A percentile compares a stretch with the other conserved stretches of the same genome.
These are phyloP conservation scores for Clarias gariepinus DNA, from an alignment of 2,113 vertebrate genomes.

Conservation along the genomic window DNA sequence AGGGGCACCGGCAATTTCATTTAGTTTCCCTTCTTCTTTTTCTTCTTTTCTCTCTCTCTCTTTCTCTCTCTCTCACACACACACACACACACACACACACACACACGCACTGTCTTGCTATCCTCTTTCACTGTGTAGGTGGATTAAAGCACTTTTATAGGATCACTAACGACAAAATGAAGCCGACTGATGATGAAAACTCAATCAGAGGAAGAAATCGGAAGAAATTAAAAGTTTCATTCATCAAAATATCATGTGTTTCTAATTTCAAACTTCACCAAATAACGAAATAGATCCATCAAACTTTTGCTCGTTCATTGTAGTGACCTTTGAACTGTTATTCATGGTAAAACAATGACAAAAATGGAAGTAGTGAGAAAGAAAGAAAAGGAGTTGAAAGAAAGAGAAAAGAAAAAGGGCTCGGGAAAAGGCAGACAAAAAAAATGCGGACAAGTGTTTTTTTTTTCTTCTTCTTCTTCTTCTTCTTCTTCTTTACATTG, in stretches of 20 bases:
- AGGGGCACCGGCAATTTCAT: slow-evolving; percentile 70
- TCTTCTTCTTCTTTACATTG: slow-evolving; percentile 10
- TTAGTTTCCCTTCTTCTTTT: slow-evolving; percentile 64
- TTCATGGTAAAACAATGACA: neutral
- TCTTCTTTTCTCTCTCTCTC: slow-evolving; percentile 12
- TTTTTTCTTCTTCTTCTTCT: neutral
- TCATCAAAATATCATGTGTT: slow-evolving; percentile 3
- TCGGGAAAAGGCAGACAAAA: neutral
- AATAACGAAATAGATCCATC: neutral
- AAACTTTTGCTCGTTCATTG: neutral
- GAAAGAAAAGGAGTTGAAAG: neutral
- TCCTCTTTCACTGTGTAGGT: slow-evolving; percentile 23
- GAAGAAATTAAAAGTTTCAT: slow-evolving; percentile 23
- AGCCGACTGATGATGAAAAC: slow-evolving; percentile 20
- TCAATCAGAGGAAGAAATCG: slow-evolving; percentile 14
- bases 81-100: too few relatives aligned
- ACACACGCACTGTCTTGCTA: neutral
- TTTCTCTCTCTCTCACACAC: slow-evolving; percentile 16
- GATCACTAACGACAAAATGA: slow-evolving; percentile 3
- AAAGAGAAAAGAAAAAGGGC: neutral
- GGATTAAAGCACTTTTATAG: slow-evolving; percentile 20
- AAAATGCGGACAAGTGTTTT: slow-evolving; percentile 3
- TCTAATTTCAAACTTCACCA: slow-evolving; percentile 3
- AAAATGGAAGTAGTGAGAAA: neutral
- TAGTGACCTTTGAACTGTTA: slow-evolving; percentile 3